phyloP scores from a whole-genome alignment of 2,888 invertebrate genomes.

The Pedicia rivosa region DNA sequence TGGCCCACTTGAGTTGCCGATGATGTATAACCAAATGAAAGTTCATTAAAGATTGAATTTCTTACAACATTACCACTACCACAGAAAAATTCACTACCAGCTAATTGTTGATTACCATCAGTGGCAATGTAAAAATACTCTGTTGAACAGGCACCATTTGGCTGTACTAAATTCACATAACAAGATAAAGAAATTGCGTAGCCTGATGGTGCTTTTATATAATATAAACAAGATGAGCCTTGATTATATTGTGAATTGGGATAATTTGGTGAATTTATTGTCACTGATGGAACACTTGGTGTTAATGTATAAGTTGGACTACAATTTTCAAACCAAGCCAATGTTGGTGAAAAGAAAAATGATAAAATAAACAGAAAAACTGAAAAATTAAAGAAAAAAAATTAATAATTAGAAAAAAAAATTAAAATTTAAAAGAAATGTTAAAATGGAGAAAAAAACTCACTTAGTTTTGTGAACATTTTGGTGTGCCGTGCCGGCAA shows the following conservation, averaged over 20 bases:
- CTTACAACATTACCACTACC: conserved; percentile 18
- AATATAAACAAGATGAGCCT: conserved; percentile 25
- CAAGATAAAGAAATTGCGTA: conserved; percentile 19
- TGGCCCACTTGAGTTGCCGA: too few relatives aligned
- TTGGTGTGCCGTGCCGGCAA: too few relatives aligned
- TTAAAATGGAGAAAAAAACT: too few relatives aligned
- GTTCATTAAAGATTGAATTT: conserved; percentile 16
- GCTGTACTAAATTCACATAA: not conserved
- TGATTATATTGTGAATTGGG: conserved; percentile 18
- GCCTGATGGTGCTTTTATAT: conserved; percentile 21
- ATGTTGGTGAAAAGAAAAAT: too few relatives aligned
- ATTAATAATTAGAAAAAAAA: too few relatives aligned
- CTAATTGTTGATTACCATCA: conserved; percentile 21
- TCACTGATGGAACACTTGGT: too few relatives aligned
- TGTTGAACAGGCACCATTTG: conserved; percentile 16
- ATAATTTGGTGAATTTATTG: conserved; percentile 23
- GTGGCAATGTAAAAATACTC: conserved; percentile 23
- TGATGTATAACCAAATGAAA: conserved; percentile 22
- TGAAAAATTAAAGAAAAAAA: too few relatives aligned
- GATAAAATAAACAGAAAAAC: too few relatives aligned
- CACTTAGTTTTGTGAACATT: too few relatives aligned
- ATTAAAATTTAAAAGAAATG: too few relatives aligned
- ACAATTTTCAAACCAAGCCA: too few relatives aligned
- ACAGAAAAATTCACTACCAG: conserved; percentile 21
- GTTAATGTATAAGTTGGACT: too few relatives aligned